These are phyloP conservation scores for Oostethus manadensis DNA, from an alignment of 2,113 vertebrate species.

Conservation along the genomic window DNA sequence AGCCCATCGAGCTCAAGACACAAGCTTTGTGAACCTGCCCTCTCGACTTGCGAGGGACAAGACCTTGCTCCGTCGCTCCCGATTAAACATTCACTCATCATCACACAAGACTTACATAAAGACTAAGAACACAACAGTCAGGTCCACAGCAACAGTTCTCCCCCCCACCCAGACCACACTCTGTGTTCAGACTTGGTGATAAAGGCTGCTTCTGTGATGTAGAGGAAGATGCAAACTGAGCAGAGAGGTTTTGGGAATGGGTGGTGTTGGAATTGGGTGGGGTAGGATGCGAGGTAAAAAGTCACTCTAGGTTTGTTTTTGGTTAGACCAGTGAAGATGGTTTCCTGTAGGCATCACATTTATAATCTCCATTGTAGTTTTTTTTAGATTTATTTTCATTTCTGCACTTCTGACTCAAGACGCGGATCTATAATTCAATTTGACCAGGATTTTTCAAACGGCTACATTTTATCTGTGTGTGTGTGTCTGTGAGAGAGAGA, in stretches of 20 bases:
- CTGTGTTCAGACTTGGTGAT: constrained; percentile 46
- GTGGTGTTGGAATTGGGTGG: constrained; percentile 17
- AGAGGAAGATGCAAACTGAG: constrained; percentile 17
- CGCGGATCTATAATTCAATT: constrained; percentile 68
- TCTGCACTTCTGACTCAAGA: constrained; percentile 67
- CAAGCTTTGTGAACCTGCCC: constrained; percentile 78
- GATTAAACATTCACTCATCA: constrained; percentile 24
- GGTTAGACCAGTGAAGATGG: constrained; percentile 64
- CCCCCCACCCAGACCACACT: constrained; percentile 21
- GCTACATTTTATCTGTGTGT: constrained; percentile 69
- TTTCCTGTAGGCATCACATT: constrained; percentile 64
- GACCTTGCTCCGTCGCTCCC: constrained; percentile 27
- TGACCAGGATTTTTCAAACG: constrained; percentile 68
- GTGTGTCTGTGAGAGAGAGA: constrained; percentile 52
- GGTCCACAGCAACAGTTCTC: constrained; percentile 48
- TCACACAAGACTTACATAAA: constrained; percentile 35
- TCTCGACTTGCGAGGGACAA: constrained; percentile 43
- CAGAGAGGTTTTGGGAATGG: constrained; percentile 14
- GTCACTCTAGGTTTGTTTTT: constrained; percentile 50
- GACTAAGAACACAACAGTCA: constrained; percentile 28
- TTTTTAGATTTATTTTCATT: constrained; percentile 51
- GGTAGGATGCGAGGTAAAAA: constrained; percentile 28
- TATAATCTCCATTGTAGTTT: constrained; percentile 53
- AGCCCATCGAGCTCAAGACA: constrained; percentile 87
- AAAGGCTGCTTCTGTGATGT: constrained; percentile 24